These are phyloP conservation scores for Temnopleurus reevesii DNA, from an alignment of 53 echinoderm and acorn worm genomes.

Conservation along the genomic window DNA sequence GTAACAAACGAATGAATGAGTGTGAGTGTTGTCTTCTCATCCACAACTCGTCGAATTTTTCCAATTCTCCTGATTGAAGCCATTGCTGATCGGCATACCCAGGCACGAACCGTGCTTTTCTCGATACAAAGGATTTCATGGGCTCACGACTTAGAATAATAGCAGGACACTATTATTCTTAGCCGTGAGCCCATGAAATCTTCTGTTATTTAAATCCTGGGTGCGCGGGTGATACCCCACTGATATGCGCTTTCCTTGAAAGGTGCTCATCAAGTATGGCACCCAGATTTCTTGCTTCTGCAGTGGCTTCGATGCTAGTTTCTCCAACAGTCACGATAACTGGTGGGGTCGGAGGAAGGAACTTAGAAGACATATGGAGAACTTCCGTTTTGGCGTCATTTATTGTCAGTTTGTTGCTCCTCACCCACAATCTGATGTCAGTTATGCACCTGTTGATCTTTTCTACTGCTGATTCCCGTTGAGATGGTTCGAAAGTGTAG, in stretches of 20 bases:
- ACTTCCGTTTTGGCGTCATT: conserved; percentile 59
- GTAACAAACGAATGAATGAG: conserved; percentile 20
- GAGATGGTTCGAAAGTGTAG: conserved; percentile 40
- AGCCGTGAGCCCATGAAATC: too few relatives aligned
- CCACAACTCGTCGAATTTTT: neutral
- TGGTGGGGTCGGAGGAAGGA: neutral
- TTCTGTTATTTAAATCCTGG: too few relatives aligned
- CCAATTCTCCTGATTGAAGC: conserved; percentile 1
- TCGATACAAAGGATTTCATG: too few relatives aligned
- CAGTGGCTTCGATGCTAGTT: neutral
- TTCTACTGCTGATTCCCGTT: conserved; percentile 4
- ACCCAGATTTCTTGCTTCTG: conserved; percentile 53
- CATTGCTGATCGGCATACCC: conserved; percentile 13
- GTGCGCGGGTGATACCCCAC: too few relatives aligned
- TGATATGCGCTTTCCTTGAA: neutral
- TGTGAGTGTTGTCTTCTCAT: neutral
- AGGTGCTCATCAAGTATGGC: conserved; percentile 16
- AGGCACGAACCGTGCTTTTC: too few relatives aligned
- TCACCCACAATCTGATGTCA: conserved; percentile 49
- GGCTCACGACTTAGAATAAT: too few relatives aligned
- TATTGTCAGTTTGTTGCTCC: conserved; percentile 15
- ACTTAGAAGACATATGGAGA: conserved; percentile 60
- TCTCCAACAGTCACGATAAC: conserved; percentile 28
- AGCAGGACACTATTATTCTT: too few relatives aligned
- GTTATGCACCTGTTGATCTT: conserved; percentile 47